Evolutionary conservation across 2,888 invertebrate species (phyloP).

Genomic region (Ryuthela nishihirai): DNA sequence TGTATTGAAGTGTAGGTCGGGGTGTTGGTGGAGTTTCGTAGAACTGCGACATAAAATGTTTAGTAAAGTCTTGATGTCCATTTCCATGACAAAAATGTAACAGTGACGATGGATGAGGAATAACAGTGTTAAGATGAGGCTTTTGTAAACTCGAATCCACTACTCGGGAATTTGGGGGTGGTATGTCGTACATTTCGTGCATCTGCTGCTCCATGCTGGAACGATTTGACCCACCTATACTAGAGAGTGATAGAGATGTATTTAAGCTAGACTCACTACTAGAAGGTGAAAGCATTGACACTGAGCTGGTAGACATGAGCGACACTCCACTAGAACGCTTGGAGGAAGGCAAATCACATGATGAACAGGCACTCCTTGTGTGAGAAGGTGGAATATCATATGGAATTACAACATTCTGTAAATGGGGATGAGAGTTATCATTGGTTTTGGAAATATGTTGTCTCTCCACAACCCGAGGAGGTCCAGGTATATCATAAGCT

Average conservation of each 20-base stretch:
- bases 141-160: slow-evolving; percentile 8
- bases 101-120: slow-evolving; percentile 44
- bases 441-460: neutral
- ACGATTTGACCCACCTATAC: slow-evolving; percentile 47
- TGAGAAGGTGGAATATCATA: slow-evolving; percentile 44
- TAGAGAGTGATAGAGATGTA: slow-evolving; percentile 48
- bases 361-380: neutral
- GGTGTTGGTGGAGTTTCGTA: slow-evolving; percentile 24
- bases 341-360: slow-evolving; percentile 40
- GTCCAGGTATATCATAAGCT: slow-evolving; percentile 1
- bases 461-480: slow-evolving; percentile 26
- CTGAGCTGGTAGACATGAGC: slow-evolving; percentile 37
- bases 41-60: slow-evolving; percentile 41
- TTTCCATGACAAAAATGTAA: too few species aligned
- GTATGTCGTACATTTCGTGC: slow-evolving; percentile 49
- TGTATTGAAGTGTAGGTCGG: slow-evolving; percentile 1
- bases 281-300: slow-evolving; percentile 48
- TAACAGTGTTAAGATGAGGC: neutral
- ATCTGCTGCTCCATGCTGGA: slow-evolving; percentile 50
- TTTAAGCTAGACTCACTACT: slow-evolving; percentile 44
- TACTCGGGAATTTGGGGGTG: slow-evolving; percentile 50
- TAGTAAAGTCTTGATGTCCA: slow-evolving; percentile 49
- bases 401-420: slow-evolving; percentile 7
- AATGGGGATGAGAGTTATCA: slow-evolving; percentile 2
- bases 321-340: slow-evolving; percentile 50